Evolutionary conservation across 2,888 invertebrate species (phyloP).

Genomic region (Thysanoteuthis rhombus): DNA sequence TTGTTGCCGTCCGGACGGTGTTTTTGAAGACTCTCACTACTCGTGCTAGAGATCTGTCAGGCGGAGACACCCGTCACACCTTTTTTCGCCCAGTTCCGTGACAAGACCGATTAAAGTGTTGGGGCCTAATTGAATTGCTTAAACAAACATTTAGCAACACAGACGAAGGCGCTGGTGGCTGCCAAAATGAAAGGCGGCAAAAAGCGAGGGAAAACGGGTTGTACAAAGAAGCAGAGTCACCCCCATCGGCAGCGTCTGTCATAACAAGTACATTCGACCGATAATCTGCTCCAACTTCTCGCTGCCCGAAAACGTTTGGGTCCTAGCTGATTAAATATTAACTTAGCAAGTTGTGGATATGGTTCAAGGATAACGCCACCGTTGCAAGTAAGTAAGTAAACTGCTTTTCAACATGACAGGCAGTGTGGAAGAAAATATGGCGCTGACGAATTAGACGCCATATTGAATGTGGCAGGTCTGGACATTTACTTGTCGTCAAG

Average conservation of each 20-base stretch:
- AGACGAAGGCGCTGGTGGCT: not conserved
- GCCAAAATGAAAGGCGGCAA: not conserved
- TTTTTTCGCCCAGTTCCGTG: not conserved
- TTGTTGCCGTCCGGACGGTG: not conserved
- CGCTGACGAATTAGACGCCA: not conserved
- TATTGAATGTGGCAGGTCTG: not conserved
- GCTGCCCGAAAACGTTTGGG: not conserved
- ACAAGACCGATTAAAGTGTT: not conserved
- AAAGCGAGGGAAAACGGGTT: not conserved
- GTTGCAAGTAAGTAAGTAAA: not conserved
- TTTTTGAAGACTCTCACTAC: not conserved
- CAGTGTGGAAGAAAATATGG: not conserved
- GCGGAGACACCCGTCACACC: slow-evolving; percentile 12
- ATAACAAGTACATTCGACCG: not conserved
- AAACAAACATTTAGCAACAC: not conserved
- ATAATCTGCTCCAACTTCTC: not conserved
- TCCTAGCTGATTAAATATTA: not conserved
- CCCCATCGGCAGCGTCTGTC: not conserved
- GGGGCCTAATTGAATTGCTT: not conserved
- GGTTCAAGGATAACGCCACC: not conserved
- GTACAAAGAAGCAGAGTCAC: not conserved
- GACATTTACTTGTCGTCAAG: not conserved
- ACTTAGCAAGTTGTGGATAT: not conserved
- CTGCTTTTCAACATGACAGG: not conserved
- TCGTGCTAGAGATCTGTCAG: not conserved